phyloP scores from a whole-genome alignment of 2,113 vertebrate species.

The Hippocampus guttulatus region DNA sequence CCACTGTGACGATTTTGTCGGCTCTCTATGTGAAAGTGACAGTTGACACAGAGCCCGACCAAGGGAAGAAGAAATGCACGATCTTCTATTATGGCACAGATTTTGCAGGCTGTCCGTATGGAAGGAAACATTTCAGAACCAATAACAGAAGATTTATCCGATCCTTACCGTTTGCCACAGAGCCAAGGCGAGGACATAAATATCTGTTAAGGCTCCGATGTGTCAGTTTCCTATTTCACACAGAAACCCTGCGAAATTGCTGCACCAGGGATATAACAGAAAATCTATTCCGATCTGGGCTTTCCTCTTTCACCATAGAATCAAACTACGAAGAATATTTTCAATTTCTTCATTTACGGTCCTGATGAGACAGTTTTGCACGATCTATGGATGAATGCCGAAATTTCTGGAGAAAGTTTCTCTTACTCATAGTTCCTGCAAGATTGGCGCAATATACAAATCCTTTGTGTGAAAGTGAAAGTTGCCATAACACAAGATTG shows the following conservation, averaged over 20 bases:
- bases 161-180: no score
- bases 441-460: not conserved
- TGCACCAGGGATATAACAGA: not conserved
- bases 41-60: not conserved
- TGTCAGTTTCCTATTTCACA: not conserved
- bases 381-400: no score
- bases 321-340: not conserved
- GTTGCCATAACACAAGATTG: not conserved
- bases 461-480: not conserved
- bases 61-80: no score
- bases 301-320: no score
- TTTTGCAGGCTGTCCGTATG: no score
- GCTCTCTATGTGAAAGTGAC: not conserved
- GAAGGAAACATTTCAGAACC: no score
- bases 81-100: no score
- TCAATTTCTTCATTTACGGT: not conserved
- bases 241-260: not conserved
- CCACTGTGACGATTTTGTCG: not conserved
- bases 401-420: no score
- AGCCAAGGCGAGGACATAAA: not conserved
- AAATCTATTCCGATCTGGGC: not conserved
- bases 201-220: not conserved
- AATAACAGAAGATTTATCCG: no score
- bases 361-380: not conserved
- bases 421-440: not conserved